phyloP scores from a whole-genome alignment of 2,888 invertebrate genomes.

The Drosophila longiperda region DNA sequence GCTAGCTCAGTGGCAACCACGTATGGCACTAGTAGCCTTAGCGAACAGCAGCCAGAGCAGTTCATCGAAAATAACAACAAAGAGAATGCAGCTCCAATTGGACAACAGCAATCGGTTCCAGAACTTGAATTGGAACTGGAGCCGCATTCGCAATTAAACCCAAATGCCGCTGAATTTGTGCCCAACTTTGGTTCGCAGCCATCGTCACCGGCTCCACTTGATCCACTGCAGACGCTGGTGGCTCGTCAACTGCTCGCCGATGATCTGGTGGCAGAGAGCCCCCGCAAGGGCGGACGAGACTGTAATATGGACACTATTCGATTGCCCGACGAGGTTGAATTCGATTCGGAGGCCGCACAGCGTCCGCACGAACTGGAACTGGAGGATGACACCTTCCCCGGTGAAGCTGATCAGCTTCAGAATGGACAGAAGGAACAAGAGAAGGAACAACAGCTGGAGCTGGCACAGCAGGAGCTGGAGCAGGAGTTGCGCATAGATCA shows the following conservation, averaged over 20 bases:
- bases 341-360: conserved; percentile 82
- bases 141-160: conserved; percentile 92
- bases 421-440: conserved; percentile 42
- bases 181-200: conserved; percentile 85
- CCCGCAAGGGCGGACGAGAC: conserved; percentile 87
- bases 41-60: conserved; percentile 63
- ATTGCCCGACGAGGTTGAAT: conserved; percentile 82
- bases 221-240: conserved; percentile 40
- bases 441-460: conserved; percentile 36
- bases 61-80: conserved; percentile 69
- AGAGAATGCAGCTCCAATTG: conserved; percentile 59
- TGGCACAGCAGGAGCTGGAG: conserved; percentile 28
- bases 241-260: conserved; percentile 72
- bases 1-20: conserved; percentile 82
- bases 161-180: conserved; percentile 94
- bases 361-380: conserved; percentile 83
- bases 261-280: conserved; percentile 89
- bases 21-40: conserved; percentile 81
- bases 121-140: conserved; percentile 79
- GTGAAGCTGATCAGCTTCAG: conserved; percentile 39
- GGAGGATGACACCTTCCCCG: conserved; percentile 63
- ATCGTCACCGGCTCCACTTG: conserved; percentile 84
- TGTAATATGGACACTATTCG: conserved; percentile 83
- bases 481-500: conserved; percentile 9
- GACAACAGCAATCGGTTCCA: conserved; percentile 36